These are phyloP conservation scores for Acanthiza pusilla DNA, from an alignment of 2,797 vertebrate species.

Conservation along the genomic window DNA sequence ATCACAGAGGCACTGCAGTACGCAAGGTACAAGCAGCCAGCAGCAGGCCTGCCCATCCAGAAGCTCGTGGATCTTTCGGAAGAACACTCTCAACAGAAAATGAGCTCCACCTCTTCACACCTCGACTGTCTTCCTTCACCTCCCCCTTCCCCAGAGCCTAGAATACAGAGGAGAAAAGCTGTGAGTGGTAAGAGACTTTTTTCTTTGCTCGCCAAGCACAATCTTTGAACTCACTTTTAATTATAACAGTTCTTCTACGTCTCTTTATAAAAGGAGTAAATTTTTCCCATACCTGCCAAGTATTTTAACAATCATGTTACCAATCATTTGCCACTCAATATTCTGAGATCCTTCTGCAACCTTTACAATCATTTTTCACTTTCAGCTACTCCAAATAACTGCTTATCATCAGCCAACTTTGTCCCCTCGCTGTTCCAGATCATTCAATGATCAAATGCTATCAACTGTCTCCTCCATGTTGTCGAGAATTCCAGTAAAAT, in stretches of 20 bases:
- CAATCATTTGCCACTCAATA: not conserved
- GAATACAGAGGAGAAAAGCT: constrained; percentile 79
- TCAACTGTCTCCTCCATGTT: not conserved
- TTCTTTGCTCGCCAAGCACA: not conserved
- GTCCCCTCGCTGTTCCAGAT: not conserved
- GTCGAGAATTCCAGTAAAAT: not conserved
- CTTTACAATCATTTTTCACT: not conserved
- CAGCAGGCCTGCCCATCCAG: constrained; percentile 80
- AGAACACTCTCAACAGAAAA: constrained; percentile 82
- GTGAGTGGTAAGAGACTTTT: constrained; percentile 80
- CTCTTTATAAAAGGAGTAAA: not conserved
- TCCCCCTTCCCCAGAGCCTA: constrained; percentile 86
- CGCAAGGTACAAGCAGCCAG: constrained; percentile 90
- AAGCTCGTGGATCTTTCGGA: constrained; percentile 79
- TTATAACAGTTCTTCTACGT: not conserved
- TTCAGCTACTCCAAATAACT: not conserved
- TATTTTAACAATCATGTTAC: not conserved
- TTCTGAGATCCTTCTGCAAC: not conserved
- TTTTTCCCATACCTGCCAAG: not conserved
- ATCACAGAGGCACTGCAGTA: constrained; percentile 92
- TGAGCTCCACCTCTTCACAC: constrained; percentile 89
- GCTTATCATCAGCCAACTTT: not conserved
- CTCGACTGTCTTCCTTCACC: constrained; percentile 90
- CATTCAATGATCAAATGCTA: not conserved
- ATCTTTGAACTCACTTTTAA: not conserved